Percentiles rank a stretch among this genome's conserved stretches.
Evolutionary conservation across 2,113 vertebrate species (phyloP).

Genomic region (Rhipidura dahli): DNA sequence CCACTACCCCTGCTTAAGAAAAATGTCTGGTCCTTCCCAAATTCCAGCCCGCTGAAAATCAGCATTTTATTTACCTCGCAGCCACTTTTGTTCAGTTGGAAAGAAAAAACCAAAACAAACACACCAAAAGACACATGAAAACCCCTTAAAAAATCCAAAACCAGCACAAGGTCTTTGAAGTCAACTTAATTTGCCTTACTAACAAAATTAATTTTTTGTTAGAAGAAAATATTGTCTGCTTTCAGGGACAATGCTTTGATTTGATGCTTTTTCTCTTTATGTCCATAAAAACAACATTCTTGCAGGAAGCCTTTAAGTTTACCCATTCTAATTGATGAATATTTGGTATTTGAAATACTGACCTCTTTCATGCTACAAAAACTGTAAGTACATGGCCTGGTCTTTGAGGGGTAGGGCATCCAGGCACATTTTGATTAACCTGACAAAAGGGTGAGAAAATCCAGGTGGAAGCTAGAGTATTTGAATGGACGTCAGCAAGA

Average conservation of each 20-base stretch:
- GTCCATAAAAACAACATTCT: background rate
- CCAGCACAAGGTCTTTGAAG: background rate
- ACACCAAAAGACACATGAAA: background rate
- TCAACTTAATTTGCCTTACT: background rate
- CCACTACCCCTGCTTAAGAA: conserved; percentile 6
- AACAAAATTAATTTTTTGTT: background rate
- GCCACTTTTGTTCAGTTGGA: background rate
- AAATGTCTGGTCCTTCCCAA: background rate
- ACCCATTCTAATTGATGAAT: background rate
- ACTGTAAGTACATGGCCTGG: background rate
- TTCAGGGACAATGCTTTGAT: background rate
- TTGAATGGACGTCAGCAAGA: background rate
- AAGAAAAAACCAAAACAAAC: background rate
- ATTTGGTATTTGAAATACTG: background rate
- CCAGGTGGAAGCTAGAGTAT: background rate
- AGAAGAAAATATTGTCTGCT: background rate
- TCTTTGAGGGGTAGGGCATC: background rate
- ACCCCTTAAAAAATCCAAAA: background rate
- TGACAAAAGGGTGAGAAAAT: background rate
- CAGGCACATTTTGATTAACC: conserved; percentile 2
- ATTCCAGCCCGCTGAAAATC: background rate
- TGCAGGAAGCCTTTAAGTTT: background rate
- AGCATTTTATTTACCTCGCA: background rate
- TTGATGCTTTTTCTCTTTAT: background rate
- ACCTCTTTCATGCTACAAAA: background rate